A percentile compares a stretch with the other conserved stretches of the same genome.
phyloP scores from a whole-genome alignment of 2,797 vertebrate species.

The Coilia nasus region DNA sequence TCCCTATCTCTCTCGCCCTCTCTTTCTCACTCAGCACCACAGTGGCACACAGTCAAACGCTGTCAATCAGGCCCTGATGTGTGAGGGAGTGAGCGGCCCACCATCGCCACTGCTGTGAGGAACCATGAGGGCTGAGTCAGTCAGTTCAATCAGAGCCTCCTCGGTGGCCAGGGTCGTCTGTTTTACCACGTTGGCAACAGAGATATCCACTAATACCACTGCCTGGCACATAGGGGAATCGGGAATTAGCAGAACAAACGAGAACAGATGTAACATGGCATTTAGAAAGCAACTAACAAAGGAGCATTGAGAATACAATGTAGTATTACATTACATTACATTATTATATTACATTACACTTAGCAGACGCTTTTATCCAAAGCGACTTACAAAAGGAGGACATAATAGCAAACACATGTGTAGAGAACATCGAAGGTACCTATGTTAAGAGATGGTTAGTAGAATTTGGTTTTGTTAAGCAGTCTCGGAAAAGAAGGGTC shows the following conservation, averaged over 20 bases:
- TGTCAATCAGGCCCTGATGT: constrained; percentile 6
- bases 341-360: no score
- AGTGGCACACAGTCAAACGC: constrained; percentile 10
- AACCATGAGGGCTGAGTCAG: not conserved
- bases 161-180: not conserved
- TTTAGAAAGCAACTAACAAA: constrained; percentile 5
- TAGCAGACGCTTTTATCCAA: no score
- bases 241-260: not conserved
- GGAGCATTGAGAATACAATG: not conserved
- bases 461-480: no score
- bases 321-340: no score
- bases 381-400: no score
- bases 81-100: not conserved
- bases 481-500: no score
- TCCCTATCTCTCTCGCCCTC: not conserved
- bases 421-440: no score
- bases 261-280: not conserved
- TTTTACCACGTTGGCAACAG: not conserved
- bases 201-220: not conserved
- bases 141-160: not conserved
- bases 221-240: not conserved
- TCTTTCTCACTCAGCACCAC: not conserved
- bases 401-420: no score
- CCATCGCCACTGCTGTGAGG: not conserved
- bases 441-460: no score